Evolutionary conservation across 2,888 invertebrate species (phyloP).

Genomic region (Leucania comma): DNA sequence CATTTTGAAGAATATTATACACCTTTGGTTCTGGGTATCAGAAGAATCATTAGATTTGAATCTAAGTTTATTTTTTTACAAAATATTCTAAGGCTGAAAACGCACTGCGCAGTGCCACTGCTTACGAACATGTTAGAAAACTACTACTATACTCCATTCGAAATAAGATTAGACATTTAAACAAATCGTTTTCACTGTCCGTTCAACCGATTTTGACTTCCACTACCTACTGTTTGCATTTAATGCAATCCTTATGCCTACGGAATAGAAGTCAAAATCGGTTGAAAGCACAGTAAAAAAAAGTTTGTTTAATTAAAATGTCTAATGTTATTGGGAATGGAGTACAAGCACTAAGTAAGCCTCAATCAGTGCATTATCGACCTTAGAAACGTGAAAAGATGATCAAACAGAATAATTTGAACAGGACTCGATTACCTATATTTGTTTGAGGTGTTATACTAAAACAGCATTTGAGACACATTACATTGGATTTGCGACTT

Average conservation of each 20-base stretch:
- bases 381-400: background rate
- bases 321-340: too few relatives aligned
- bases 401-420: background rate
- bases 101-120: background rate
- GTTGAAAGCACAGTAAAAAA: too few relatives aligned
- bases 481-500: constrained; percentile 4
- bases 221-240: too few relatives aligned
- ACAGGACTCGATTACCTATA: background rate
- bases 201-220: too few relatives aligned
- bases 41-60: background rate
- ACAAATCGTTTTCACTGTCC: too few relatives aligned
- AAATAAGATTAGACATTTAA: too few relatives aligned
- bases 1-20: constrained; percentile 27
- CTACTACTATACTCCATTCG: too few relatives aligned
- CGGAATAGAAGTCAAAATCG: too few relatives aligned
- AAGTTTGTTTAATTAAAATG: too few relatives aligned
- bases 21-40: constrained; percentile 43
- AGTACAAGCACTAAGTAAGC: too few relatives aligned
- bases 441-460: background rate
- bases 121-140: background rate
- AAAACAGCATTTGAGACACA: background rate
- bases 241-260: too few relatives aligned
- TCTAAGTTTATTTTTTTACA: background rate
- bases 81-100: background rate
- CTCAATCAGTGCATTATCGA: background rate